Percentiles rank a stretch among this genome's conserved stretches.
phyloP scores from a whole-genome alignment of 2,113 vertebrate species.

The Kryptolebias marmoratus region DNA sequence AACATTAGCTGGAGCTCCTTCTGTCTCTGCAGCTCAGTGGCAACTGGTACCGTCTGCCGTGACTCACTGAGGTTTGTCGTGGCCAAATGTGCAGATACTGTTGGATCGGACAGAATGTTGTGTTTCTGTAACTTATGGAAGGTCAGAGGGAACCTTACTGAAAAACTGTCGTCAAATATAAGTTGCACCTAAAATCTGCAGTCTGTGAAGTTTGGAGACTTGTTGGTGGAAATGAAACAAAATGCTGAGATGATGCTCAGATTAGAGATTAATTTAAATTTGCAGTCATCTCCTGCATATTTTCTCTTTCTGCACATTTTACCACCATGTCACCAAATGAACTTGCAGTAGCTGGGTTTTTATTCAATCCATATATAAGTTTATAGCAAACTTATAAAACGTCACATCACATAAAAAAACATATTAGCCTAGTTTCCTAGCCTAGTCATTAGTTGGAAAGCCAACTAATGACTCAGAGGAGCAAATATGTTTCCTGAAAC shows the following conservation, averaged over 20 bases:
- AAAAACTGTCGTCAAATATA: neutral
- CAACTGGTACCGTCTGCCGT: slow-evolving; percentile 71
- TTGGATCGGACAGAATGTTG: slow-evolving; percentile 2
- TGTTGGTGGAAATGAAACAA: neutral
- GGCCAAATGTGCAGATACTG: slow-evolving; percentile 57
- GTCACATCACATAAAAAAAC: neutral
- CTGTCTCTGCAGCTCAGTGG: slow-evolving; percentile 53
- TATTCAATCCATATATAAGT: neutral
- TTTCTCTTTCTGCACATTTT: no score
- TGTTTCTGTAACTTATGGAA: neutral
- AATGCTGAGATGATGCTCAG: no score
- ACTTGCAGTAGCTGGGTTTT: neutral
- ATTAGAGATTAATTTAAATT: no score
- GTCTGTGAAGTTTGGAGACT: neutral
- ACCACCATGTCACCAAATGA: no score
- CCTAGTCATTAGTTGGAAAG: no score
- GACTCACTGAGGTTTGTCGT: slow-evolving; percentile 62
- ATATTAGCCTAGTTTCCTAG: neutral
- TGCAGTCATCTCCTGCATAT: no score
- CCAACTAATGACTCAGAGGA: no score
- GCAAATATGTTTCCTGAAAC: no score
- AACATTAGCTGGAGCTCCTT: slow-evolving; percentile 42
- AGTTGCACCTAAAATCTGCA: neutral
- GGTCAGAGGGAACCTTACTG: neutral
- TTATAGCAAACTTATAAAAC: neutral